Base-by-base conservation (phyloP, 1,140 invertebrate genomes). In the Stegodyphus dumicola region DNA sequence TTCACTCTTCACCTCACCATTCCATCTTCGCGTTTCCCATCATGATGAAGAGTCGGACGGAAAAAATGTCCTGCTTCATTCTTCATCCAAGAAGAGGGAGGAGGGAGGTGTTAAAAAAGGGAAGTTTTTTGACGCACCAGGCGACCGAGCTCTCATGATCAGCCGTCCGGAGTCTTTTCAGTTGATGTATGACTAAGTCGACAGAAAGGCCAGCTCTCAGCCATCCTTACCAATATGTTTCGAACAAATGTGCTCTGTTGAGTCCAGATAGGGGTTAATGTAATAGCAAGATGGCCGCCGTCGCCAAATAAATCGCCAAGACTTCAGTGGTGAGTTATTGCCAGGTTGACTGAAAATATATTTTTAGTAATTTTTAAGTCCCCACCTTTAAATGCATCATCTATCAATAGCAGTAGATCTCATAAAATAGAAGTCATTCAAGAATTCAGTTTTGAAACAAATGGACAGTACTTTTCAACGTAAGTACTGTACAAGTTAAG, bases 111-210 rank as follows among this genome's bases (percentile, higher is more conserved):
- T 52, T 0, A 76, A 76, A 76, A 60, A 60, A 64, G 18, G 52
- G 54, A 56, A 70, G 6, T 81, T 79, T 70, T 79, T 65, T 52
- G 67, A 70, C 77, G 52, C 77, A 33, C 33, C 33, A 33, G 33
- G 33, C 33, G 33, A 33, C 33, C 33, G 33, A 33, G 33, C 52
- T 84, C 60, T 76, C 49, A 7, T 52, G 80, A 80, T 73, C 69
- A 80, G 17, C 3, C 51, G 13, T 67, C 66, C 66, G 15, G 65
- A 78, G 48, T 70, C 77, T 15, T 56, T 75, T 83, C 11, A 66
- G 33, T 69, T 85, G 81, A 85, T 85, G 73, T 85, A 85, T 85
- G 65, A 77, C 73, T 77, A 85, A 85, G 81, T 54, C 81, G 81
- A 77, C 64, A 85, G 73, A 33, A 54, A 70, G 65, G 69, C 15